Base-by-base conservation (phyloP, 2,888 invertebrate species). In the Agonopterix alstromeriana region DNA sequence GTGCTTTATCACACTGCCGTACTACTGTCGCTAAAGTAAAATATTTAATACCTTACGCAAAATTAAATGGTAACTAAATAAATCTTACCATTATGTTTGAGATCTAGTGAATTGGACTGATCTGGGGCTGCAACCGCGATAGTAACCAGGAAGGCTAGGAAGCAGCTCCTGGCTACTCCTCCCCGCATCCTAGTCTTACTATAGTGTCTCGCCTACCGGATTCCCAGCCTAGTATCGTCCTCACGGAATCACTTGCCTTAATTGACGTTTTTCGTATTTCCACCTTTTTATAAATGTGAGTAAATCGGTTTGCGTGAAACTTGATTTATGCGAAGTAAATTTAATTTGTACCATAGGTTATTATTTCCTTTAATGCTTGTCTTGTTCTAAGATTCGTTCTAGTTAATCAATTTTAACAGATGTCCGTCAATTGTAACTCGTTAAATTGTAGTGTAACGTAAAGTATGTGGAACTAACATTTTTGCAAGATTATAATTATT, bases 61-160 rank as follows among this genome's bases (percentile, higher is more conserved):
- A 17, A 17, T 17, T 17, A 2, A 17, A 17, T 17, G 17, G 17
- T 2, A 17, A 17, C 17, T 17, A 3, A 17, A 17, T 17, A 17
- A 17, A 4, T 17, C 44, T 45, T 11, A 45, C 44, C 36, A 8
- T 9, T 5, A 7, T 8, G 8, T 10, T 38, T 45, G 38, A 40
- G 40, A 10, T 38, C 38, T 35, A 11, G 1, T 10, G 44, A 44
- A 41, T 10, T 11, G 9, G 11, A 10, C 10, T n/a, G 8, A 35
- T 35, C 27, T 43, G 3, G 41, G 1, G 11, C 41, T 11, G n/a
- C 14, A 17, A 10, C n/a, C 2, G 8, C 44, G 17, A 56, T 53
- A 52, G 60, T 61, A 53, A 63, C 54, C 57, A 67, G 58, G 63
- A 61, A 62, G 61, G 65, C 60, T 42, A 70, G 58, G 64, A 65